phyloP scores from a whole-genome alignment of 1,140 invertebrate species.

The Drosophila sproati region DNA sequence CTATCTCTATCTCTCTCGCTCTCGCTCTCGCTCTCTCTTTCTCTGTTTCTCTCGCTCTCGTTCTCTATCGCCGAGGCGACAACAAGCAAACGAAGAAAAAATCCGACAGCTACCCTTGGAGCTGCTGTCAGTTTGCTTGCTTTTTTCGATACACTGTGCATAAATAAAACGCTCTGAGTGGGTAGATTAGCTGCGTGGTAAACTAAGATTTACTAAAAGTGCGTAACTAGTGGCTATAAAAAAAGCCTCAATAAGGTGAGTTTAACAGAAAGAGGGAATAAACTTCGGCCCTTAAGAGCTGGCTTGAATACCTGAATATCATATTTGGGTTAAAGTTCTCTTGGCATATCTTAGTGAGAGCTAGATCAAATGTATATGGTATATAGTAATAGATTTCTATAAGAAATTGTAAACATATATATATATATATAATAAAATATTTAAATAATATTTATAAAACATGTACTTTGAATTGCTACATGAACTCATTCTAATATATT shows the following conservation, averaged over 20 bases:
- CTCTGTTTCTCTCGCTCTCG: background rate
- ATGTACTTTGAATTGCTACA: too few species aligned
- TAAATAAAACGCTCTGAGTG: conserved; percentile 64
- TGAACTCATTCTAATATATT: too few species aligned
- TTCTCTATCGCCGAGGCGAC: background rate
- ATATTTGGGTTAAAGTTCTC: too few species aligned
- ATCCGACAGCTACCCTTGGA: conserved; percentile 54
- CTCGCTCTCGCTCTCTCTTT: background rate
- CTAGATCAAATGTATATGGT: too few species aligned
- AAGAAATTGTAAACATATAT: too few species aligned
- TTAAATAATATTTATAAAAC: too few species aligned
- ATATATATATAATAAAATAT: too few species aligned
- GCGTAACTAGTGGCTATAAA: background rate
- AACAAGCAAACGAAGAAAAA: conserved; percentile 11
- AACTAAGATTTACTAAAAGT: conserved; percentile 13
- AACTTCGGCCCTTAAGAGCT: too few species aligned
- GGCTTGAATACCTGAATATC: too few species aligned
- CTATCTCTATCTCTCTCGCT: background rate
- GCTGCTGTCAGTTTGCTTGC: conserved; percentile 32
- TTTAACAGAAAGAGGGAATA: background rate
- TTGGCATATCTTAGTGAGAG: too few species aligned
- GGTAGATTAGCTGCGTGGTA: conserved; percentile 61
- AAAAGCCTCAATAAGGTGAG: background rate
- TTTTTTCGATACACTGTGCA: background rate
- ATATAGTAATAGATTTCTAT: too few species aligned